Evolutionary conservation across 1,140 invertebrate species (phyloP).

Genomic region (Euborellia annulipes): DNA sequence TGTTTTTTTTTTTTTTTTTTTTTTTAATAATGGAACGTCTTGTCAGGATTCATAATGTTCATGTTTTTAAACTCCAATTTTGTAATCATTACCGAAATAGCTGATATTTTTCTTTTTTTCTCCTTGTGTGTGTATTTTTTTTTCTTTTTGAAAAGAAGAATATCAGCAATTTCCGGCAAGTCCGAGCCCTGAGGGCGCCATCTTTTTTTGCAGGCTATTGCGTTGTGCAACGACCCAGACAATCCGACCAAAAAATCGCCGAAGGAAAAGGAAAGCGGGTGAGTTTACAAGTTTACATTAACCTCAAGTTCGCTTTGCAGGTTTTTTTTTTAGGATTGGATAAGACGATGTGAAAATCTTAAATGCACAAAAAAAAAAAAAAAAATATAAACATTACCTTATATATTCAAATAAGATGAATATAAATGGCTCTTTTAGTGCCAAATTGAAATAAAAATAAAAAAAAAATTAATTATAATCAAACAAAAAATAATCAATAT

Average conservation of each 20-base stretch:
- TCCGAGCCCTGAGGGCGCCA: conserved; percentile 1
- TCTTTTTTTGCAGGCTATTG: conserved; percentile 49
- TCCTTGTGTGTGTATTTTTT: no score
- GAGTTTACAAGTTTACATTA: conserved; percentile 25
- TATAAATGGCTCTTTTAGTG: no score
- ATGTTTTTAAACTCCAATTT: background rate
- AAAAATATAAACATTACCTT: background rate
- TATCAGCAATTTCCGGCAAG: no score
- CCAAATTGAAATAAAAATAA: no score
- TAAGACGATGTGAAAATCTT: background rate
- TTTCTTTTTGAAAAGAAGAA: no score
- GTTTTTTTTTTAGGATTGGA: conserved; percentile 1
- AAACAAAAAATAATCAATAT: no score
- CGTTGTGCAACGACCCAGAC: conserved; percentile 58
- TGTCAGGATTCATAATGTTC: background rate
- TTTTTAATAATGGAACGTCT: no score
- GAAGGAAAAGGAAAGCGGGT: conserved; percentile 58
- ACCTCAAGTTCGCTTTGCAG: background rate
- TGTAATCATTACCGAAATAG: background rate
- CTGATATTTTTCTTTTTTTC: background rate
- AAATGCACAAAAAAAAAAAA: background rate
- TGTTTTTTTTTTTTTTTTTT: no score
- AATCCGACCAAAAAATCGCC: conserved; percentile 51
- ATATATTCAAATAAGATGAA: no score
- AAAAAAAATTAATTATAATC: no score